Evolutionary conservation across 2,113 vertebrate genomes (phyloP).

Genomic region (Phaethon lepturus): DNA sequence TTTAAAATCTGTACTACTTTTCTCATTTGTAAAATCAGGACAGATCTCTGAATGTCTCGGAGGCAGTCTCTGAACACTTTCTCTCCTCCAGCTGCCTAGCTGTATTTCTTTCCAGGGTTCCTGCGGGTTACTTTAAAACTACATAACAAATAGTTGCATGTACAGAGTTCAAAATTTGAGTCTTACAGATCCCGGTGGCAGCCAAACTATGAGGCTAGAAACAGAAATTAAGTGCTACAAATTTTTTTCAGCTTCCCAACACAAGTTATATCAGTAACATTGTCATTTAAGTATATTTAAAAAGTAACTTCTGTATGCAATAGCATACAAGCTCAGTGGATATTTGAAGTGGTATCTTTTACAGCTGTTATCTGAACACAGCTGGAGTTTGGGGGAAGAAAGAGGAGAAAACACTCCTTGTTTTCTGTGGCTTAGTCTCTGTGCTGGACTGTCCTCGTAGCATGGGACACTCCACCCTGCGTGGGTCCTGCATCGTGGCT

Average conservation of each 20-base stretch:
- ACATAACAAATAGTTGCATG: background rate
- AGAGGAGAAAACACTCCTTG: background rate
- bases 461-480: background rate
- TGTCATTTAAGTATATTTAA: background rate
- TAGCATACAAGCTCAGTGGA: background rate
- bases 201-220: background rate
- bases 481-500: fast-evolving
- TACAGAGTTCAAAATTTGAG: background rate
- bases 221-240: background rate
- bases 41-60: background rate
- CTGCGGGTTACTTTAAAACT: background rate
- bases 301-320: background rate
- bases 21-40: constrained; percentile 16
- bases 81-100: background rate
- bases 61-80: background rate
- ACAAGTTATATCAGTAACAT: background rate
- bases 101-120: background rate
- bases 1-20: constrained; percentile 6
- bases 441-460: background rate
- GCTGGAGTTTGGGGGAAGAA: background rate
- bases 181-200: background rate
- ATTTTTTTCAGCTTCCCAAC: background rate
- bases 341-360: background rate
- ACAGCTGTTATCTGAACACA: background rate
- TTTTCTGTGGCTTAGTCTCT: background rate